A percentile compares a stretch with the other conserved stretches of the same genome.
Evolutionary conservation across 2,113 vertebrate species (phyloP).

Genomic region (Rhinogobius similis): DNA sequence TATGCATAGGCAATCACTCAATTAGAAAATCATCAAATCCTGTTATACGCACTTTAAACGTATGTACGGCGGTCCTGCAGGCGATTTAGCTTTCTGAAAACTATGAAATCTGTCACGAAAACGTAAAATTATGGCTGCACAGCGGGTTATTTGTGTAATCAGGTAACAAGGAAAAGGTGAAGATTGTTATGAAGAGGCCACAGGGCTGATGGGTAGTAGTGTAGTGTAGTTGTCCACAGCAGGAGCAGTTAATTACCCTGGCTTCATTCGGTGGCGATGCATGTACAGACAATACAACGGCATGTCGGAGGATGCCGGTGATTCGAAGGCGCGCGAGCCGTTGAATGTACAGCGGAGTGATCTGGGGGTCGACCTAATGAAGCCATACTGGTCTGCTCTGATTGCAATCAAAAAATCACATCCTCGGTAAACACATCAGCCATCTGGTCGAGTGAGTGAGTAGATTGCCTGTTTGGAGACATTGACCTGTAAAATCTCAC

Average conservation of each 20-base stretch:
- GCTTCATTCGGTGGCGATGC: conserved; percentile 54
- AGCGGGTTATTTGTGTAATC: neutral
- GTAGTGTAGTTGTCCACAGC: conserved; percentile 29
- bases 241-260: conserved; percentile 68
- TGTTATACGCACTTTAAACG: too few relatives aligned
- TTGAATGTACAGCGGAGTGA: conserved; percentile 43
- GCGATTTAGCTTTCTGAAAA: neutral
- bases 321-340: conserved; percentile 62
- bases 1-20: too few relatives aligned
- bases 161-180: conserved; percentile 9
- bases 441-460: conserved; percentile 64
- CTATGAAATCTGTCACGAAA: neutral
- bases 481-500: conserved; percentile 12
- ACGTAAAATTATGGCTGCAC: neutral
- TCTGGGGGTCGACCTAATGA: conserved; percentile 64
- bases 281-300: conserved; percentile 23
- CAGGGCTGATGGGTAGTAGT: conserved; percentile 17
- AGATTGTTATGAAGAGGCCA: conserved; percentile 31
- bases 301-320: conserved; percentile 28
- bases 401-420: conserved; percentile 70
- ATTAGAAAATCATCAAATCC: too few relatives aligned
- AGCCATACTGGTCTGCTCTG: conserved; percentile 52
- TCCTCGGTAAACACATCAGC: conserved; percentile 64
- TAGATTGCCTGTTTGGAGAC: conserved; percentile 55
- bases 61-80: neutral